Base-by-base conservation (phyloP, 2,113 vertebrate species). In the Petromus typicus region DNA sequence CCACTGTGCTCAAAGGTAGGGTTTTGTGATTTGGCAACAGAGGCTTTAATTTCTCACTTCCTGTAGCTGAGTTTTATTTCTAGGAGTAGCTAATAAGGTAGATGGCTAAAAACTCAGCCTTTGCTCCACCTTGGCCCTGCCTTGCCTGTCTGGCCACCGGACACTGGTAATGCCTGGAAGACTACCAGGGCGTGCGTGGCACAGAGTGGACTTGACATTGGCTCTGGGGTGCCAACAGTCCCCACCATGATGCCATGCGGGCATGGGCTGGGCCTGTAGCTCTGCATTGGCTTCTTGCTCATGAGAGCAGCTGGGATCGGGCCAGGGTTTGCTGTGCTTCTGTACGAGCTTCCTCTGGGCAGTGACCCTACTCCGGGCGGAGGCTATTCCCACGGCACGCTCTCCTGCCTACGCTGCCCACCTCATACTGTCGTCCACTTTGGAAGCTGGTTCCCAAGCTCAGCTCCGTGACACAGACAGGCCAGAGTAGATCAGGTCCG, bases 321-420 rank as follows among this genome's bases (percentile, higher is more conserved):
- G 51, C 80, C 54, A 8, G 20, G 51, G 34, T 56, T 63, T 17
- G 32, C 12, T 30, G 54, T 57, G 56, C 7, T 43, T 13, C 30
- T 43, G 51, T 75, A 34, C 37, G 66, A 34, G 22, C 66, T 27
- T 7, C 34, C 7, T 73, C 81, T 88, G 54, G 32, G 56, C 76
- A 45, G 7, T 22, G 67, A 64, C 89, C 54, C 61, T 25, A 18
- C 59, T 86, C 54, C 57, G 64, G 10, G 4, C 43, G 30, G n/a
- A 54, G 71, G 54, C 71, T n/a, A 18, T 51, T 37, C 23, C 63
- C 43, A 13, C 37, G 16, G 48, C 1, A 7, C 6, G 51, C 34
- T 78, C 79, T n/a, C 27, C 76, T n/a, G 1, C 2, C 0, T 4
- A 0, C 0, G 1, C 30, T 20, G 1, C 25, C 69, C 37, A 13